These are phyloP conservation scores for Ophraella communa DNA, from an alignment of 2,888 invertebrate species.

Conservation along the genomic window DNA sequence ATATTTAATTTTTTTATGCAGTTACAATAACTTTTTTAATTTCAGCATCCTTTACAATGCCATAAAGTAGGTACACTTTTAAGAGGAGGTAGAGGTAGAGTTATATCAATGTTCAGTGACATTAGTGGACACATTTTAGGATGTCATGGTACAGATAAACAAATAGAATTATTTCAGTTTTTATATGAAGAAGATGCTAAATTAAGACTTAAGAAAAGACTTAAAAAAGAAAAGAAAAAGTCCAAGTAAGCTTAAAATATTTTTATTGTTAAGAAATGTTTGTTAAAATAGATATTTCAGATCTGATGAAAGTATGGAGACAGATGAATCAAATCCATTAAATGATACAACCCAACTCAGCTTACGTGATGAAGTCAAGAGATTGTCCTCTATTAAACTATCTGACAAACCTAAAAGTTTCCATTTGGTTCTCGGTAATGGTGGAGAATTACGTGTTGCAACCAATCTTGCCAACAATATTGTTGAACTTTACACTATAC, in stretches of 20 bases:
- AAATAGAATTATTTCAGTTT: slow-evolving; percentile 84
- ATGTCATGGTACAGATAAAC: slow-evolving; percentile 83
- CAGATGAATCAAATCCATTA: slow-evolving; percentile 49
- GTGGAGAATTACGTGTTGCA: slow-evolving; percentile 73
- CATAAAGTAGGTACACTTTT: slow-evolving; percentile 81
- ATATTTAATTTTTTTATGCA: too few species aligned
- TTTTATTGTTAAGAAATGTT: neutral
- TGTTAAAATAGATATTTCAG: slow-evolving; percentile 36
- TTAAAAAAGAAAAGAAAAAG: slow-evolving; percentile 76
- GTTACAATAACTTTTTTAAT: slow-evolving; percentile 7
- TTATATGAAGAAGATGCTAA: slow-evolving; percentile 77
- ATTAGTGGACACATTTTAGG: slow-evolving; percentile 74
- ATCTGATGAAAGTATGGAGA: slow-evolving; percentile 43
- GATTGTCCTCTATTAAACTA: slow-evolving; percentile 71
- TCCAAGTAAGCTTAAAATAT: slow-evolving; percentile 52
- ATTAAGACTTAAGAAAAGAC: slow-evolving; percentile 73
- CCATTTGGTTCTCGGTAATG: slow-evolving; percentile 73
- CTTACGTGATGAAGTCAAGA: slow-evolving; percentile 75
- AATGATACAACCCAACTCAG: slow-evolving; percentile 57
- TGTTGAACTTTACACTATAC: slow-evolving; percentile 72
- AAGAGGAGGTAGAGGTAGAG: slow-evolving; percentile 79
- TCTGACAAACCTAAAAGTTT: slow-evolving; percentile 75
- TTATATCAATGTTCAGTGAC: slow-evolving; percentile 78
- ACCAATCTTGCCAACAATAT: slow-evolving; percentile 76
- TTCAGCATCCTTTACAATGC: slow-evolving; percentile 73